These are phyloP conservation scores for Chrysopilus asiliformis DNA, from an alignment of 2,888 invertebrate species.

Conservation along the genomic window DNA sequence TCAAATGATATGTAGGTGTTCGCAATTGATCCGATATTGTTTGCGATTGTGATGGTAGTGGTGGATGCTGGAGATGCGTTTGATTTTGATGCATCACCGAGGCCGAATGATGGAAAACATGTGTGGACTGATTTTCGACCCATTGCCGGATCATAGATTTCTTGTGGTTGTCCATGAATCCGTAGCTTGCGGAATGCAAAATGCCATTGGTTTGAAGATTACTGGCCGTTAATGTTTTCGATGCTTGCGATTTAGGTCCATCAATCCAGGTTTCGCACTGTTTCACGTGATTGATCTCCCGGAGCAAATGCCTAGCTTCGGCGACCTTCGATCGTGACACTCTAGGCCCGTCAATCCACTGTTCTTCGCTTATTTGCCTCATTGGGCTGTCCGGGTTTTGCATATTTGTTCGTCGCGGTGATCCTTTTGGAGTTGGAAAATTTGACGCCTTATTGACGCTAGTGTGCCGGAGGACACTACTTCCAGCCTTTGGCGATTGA, in stretches of 20 bases:
- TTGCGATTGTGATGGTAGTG: not conserved
- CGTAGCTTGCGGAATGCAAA: constrained; percentile 43
- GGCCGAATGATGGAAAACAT: constrained; percentile 53
- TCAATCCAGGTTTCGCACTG: constrained; percentile 92
- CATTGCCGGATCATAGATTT: constrained; percentile 87
- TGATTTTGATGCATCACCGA: constrained; percentile 31
- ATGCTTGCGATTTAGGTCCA: constrained; percentile 66
- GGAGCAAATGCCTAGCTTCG: constrained; percentile 65
- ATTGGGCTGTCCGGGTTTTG: constrained; percentile 33
- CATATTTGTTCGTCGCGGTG: constrained; percentile 33
- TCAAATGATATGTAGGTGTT: constrained; percentile 35
- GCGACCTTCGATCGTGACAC: constrained; percentile 72
- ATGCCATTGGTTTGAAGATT: constrained; percentile 24
- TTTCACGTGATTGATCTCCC: constrained; percentile 60
- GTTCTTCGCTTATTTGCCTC: constrained; percentile 59
- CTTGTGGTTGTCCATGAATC: constrained; percentile 86
- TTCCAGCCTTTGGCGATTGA: constrained; percentile 25
- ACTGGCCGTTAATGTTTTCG: constrained; percentile 36
- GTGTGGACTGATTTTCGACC: constrained; percentile 82
- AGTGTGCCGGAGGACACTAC: constrained; percentile 22
- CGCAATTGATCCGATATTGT: too few species aligned
- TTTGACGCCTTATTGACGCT: constrained; percentile 26
- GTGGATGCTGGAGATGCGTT: constrained; percentile 10
- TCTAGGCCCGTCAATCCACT: constrained; percentile 94
- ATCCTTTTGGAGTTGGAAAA: constrained; percentile 43